Evolutionary conservation across 2,888 invertebrate genomes (phyloP), one percentile per base, ranked within the genome.

Genomic region (Dolomedes plantarius): DNA sequence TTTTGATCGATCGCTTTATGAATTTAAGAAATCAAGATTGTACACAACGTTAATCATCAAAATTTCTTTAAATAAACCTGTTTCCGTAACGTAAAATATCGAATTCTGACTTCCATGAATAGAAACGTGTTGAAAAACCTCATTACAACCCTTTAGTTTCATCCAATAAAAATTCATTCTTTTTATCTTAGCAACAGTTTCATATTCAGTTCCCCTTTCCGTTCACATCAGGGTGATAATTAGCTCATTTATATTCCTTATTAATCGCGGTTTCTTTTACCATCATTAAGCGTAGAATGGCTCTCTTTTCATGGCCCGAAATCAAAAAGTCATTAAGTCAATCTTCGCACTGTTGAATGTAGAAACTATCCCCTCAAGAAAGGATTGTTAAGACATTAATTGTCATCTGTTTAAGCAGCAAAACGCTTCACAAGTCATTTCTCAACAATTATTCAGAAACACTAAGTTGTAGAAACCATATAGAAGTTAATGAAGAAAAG

Each of bases 161-260:
- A 16, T 46, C 16, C 16, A 46, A 46, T 46, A 16, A n/a, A n/a
- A n/a, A 46, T 16, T n/a, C n/a, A n/a, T n/a, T 23, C 19, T 56
- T 56, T 46, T 56, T 23, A n/a, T 16, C 56, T 23, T 56, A n/a
- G 56, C 56, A 56, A 23, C 23, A 56, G 23, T 56, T n/a, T 56
- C 23, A 56, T 56, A 56, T 56, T 56, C 56, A 19, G 1, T 56
- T 16, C 2, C 56, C 23, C 56, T 5, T 56, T 23, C 23, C 56
- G 56, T 23, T 46, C 56, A 56, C 23, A 1, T 56, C 56, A 23
- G 2, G 23, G 56, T 56, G 56, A 56, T 56, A 56, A 56, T 56
- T 56, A 56, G 56, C 56, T 56, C 56, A 56, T 56, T 56, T 56
- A 56, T 56, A 56, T 56, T 56, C 56, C 23, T 56, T 56, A 56